Base-by-base conservation (phyloP, 2,113 vertebrate genomes). In the Electrona antarctica region DNA sequence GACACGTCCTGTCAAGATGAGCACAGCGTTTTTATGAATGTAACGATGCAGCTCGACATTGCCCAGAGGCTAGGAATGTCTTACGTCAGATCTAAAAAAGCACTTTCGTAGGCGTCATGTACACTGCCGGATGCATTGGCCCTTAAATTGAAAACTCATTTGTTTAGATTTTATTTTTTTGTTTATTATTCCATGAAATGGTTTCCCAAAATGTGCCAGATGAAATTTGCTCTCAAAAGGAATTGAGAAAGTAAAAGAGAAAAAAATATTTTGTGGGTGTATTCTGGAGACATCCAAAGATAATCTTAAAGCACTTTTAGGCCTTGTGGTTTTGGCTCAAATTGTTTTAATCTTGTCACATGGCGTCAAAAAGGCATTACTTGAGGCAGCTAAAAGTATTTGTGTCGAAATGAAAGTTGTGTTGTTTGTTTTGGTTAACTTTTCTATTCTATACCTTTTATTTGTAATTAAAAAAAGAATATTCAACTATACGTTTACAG, bases 271-370 rank as follows among this genome's bases (percentile, higher is more conserved):
- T 84, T 58, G 67, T 89, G 83, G 90, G 88, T 92, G 89, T 93
- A 69, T 89, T 90, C 76, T 86, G 83, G 88, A 90, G 83, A 91
- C 88, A 91, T 92, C 93, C 92, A 93, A 93, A 93, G 91, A 94
- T 89, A 85, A 91, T 89, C 88, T 91, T 89, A 84, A 92, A 91
- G 93, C 93, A 94, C 93, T 94, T 94, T 92, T 82, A 85, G 90
- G 87, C 85, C 88, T 91, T 74, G 85, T 87, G 80, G 85, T 87
- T 92, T 90, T 78, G 82, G 86, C 86, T 90, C 73, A 87, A 87
- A 89, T 88, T 81, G 79, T 87, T 87, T 86, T 71, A 85, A 84
- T 82, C 85, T 86, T 67, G 81, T 77, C 61, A 65, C 82, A 85
- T 81, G 82, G 74, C 87, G 87, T 85, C 85, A 84, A 78, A 41